phyloP scores from a whole-genome alignment of 2,888 invertebrate genomes.

The Andricus quercusramuli region DNA sequence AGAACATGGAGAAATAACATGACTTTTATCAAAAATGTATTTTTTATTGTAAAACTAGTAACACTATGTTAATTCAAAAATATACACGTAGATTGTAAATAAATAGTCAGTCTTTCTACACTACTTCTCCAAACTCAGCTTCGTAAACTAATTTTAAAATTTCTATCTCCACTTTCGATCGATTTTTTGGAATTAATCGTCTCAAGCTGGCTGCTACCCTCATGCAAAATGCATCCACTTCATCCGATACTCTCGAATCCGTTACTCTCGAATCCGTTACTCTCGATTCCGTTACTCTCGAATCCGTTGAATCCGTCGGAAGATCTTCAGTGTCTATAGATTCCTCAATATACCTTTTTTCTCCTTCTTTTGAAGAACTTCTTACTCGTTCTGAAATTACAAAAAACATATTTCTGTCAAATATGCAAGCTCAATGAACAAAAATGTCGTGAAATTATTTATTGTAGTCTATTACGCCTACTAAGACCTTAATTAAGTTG shows the following conservation, averaged over 20 bases:
- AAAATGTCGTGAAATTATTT: too few relatives aligned
- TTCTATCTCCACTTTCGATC: slow-evolving; percentile 41
- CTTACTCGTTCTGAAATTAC: not conserved
- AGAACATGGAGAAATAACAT: too few relatives aligned
- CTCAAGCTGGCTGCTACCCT: slow-evolving; percentile 39
- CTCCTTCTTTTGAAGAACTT: not conserved
- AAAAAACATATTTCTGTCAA: not conserved
- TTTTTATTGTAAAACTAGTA: too few relatives aligned
- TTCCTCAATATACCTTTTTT: not conserved
- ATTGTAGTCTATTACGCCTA: too few relatives aligned
- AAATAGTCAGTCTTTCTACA: slow-evolving; percentile 4
- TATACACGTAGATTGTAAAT: not conserved
- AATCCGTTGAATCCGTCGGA: not conserved
- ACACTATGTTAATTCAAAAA: too few relatives aligned
- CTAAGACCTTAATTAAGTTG: too few relatives aligned
- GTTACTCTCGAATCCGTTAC: too few relatives aligned
- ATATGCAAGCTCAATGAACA: not conserved
- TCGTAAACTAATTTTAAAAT: slow-evolving; percentile 34
- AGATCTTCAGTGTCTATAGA: not conserved
- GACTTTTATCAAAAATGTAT: too few relatives aligned
- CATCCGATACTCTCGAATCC: slow-evolving; percentile 6
- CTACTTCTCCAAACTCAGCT: slow-evolving; percentile 21
- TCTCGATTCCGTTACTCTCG: too few relatives aligned
- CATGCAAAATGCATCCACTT: slow-evolving; percentile 43
- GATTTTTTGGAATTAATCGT: slow-evolving; percentile 24